Evolutionary conservation across 2,888 invertebrate genomes (phyloP).

Genomic region (Pardosa pseudoannulata): DNA sequence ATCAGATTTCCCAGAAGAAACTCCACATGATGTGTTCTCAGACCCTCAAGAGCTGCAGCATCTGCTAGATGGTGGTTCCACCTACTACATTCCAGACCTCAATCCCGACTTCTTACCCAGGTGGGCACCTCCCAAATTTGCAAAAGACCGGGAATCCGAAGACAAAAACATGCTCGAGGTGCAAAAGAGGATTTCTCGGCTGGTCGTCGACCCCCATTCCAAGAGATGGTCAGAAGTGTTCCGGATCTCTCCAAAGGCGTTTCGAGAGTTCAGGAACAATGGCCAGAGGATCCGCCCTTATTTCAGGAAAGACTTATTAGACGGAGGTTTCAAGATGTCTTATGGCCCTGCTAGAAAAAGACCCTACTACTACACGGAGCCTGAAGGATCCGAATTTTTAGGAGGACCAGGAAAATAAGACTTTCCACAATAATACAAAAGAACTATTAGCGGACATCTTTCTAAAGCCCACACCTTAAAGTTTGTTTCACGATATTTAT

Average conservation of each 20-base stretch:
- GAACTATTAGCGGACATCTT: no score
- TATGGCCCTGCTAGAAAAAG: conserved; percentile 39
- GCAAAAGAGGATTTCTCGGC: conserved; percentile 35
- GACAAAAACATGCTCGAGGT: conserved; percentile 34
- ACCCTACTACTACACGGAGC: conserved; percentile 56
- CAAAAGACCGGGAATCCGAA: neutral
- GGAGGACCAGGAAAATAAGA: conserved; percentile 62
- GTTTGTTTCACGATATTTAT: neutral
- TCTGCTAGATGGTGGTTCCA: neutral
- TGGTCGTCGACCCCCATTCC: conserved; percentile 20
- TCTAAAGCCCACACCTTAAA: neutral
- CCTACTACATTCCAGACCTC: neutral
- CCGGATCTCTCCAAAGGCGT: conserved; percentile 1
- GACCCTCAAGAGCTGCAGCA: conserved; percentile 21
- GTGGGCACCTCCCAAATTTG: neutral
- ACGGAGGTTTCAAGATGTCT: conserved; percentile 25
- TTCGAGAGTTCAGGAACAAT: conserved; percentile 21
- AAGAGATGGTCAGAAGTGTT: conserved; percentile 12
- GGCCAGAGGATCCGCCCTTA: conserved; percentile 30
- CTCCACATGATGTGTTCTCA: conserved; percentile 23
- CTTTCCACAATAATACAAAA: no score
- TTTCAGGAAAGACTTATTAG: conserved; percentile 24
- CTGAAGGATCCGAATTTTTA: conserved; percentile 66
- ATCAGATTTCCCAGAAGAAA: conserved; percentile 8
- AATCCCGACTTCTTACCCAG: conserved; percentile 16